Base-by-base conservation (phyloP, 2,113 vertebrate species). In the Probosciger aterrimus region DNA sequence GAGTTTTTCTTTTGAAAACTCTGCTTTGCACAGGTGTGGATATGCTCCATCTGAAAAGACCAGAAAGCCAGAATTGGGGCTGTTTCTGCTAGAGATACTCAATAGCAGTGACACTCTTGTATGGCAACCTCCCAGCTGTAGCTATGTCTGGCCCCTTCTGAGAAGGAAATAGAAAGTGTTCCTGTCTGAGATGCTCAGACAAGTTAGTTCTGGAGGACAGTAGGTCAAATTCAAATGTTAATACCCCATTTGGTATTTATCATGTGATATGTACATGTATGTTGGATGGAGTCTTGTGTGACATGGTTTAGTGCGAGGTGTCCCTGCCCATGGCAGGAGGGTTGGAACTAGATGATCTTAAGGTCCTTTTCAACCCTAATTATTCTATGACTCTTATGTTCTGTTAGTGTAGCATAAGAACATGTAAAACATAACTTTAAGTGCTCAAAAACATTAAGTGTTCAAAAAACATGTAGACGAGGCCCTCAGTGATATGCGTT, bases 71-170 rank as follows among this genome's bases (percentile, higher is more conserved):
- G 44, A 62, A 74, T 49, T 67, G 1, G 3, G 23, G 19, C 55
- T 93, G 27, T 30, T 94, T 91, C 15, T 74, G 9, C 46, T 63
- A 2, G 20, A 68, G 30, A 39, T 81, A 7, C 15, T 65, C 39
- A 59, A 0, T 37, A 78, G 30, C 13, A 60, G 35, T 46, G 27
- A 64, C 2, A 11, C 7, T 86, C 18, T 70, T 2, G 0, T 78
- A 49, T 55, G 47, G 24, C 69, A 64, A 0, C 24, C 35, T 80
- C 86, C 46, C 18, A 65, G 23, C 19, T 5, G 22, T 87, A 73
- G 33, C 35, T 60, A 16, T 0, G 0, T 49, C 19, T 70, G 24
- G 11, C 31, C 16, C 30, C 55, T 93, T 86, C 64, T 75, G 55
- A 75, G 37, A 20, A 90, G 74, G 31, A 94, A 79, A 82, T 11